Base-by-base conservation (phyloP, 2,113 vertebrate species). In the Pampusana beccarii region DNA sequence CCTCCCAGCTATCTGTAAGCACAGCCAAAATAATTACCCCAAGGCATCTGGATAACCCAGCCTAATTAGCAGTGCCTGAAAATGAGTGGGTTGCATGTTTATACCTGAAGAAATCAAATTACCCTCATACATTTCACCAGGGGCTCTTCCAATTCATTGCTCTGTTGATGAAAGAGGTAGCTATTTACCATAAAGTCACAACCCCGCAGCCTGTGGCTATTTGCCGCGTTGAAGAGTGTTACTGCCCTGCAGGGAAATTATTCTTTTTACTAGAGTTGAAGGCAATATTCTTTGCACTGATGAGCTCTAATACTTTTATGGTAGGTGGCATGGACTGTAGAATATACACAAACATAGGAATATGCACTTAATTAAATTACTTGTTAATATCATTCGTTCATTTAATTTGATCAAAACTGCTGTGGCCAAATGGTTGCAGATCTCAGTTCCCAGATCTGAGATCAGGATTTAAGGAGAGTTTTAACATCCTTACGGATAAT, bases 91-190 rank as follows among this genome's bases (percentile, higher is more conserved):
- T 96, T 96, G 95, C 95, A 88, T 96, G 95, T 96, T 97, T 96
- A 97, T 95, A 97, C 94, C 96, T 97, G 96, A 97, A 97, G 96
- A 97, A 97, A 97, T 97, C 96, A 96, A 96, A 97, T 97, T 97
- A 97, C 95, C 92, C 93, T 97, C 93, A 96, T 96, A 97, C 88
- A 95, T 97, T 96, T 96, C 96, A 96, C 95, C 88, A 96, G 95
- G 95, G 95, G 96, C 95, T 97, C 96, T 97, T 96, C 96, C 92
- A 97, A 95, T 97, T 90, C 96, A 96, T 96, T 92, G 95, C 96
- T 97, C 86, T 94, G 95, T 95, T 95, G 95, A 96, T 96, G 94
- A 95, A 94, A 97, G 95, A 96, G 93, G 95, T 92, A 96, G 95
- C 95, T 95, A 95, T 96, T 96, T 97, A 97, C 93, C 95, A 96